A percentile compares a stretch with the other conserved stretches of the same genome.
Evolutionary conservation across 2,888 invertebrate genomes (phyloP).

Genomic region (Cynaeus angustus): DNA sequence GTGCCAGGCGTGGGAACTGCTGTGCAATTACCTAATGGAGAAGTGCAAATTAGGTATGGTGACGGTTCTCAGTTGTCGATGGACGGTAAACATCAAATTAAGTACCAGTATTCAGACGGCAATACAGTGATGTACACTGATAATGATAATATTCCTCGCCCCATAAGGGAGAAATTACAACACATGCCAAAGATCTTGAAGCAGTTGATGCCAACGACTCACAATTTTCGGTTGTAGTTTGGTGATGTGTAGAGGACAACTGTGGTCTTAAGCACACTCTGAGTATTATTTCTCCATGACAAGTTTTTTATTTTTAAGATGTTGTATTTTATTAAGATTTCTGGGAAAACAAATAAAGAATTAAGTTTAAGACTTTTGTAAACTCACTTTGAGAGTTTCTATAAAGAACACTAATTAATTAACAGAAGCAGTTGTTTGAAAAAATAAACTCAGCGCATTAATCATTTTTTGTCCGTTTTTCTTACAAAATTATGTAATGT

Average conservation of each 20-base stretch:
- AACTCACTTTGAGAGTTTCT: neutral
- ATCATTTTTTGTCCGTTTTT: no score
- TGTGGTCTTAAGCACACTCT: slow-evolving; percentile 21
- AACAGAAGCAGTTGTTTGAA: no score
- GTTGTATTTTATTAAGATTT: slow-evolving; percentile 10
- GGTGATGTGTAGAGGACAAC: slow-evolving; percentile 5
- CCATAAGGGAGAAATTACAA: slow-evolving; percentile 71
- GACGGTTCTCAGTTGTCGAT: slow-evolving; percentile 69
- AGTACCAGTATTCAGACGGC: slow-evolving; percentile 67
- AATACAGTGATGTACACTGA: slow-evolving; percentile 64
- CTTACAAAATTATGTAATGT: no score
- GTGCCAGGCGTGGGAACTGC: slow-evolving; percentile 69
- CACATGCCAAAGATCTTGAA: slow-evolving; percentile 72
- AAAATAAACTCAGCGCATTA: no score
- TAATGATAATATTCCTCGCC: slow-evolving; percentile 66
- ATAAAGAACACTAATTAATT: neutral
- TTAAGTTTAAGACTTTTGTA: neutral
- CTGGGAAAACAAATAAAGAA: neutral
- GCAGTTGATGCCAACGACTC: slow-evolving; percentile 67
- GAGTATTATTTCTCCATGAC: neutral
- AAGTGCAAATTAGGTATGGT: slow-evolving; percentile 66
- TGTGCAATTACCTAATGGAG: slow-evolving; percentile 66
- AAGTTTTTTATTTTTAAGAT: slow-evolving; percentile 6
- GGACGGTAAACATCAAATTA: slow-evolving; percentile 66
- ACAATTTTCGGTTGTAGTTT: slow-evolving; percentile 56